A percentile compares a stretch with the other conserved stretches of the same genome.
Conservation (phyloP, 2,113 vertebrate genomes). For the Ophthalmolycus amberensis region DNA sequence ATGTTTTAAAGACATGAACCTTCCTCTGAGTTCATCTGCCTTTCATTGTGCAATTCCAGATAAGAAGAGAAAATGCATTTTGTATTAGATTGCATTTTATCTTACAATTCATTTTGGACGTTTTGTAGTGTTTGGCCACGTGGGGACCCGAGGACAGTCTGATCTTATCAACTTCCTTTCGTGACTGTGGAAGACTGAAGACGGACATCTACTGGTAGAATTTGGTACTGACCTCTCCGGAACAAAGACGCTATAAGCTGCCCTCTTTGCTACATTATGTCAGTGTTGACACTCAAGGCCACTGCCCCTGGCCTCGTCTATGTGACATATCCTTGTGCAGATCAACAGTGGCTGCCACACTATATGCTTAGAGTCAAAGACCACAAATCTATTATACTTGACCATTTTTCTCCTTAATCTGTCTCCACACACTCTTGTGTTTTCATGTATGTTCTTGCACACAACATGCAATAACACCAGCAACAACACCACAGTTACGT, state of each 20-base stretch:
- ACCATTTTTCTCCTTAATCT: background rate
- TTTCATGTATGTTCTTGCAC: background rate
- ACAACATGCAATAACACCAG: background rate
- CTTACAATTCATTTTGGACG: background rate
- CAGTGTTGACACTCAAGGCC: constrained; percentile 35
- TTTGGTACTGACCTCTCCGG: constrained; percentile 58
- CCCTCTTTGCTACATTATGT: constrained; percentile 22
- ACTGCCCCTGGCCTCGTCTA: background rate
- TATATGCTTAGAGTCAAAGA: background rate
- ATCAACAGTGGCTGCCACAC: background rate
- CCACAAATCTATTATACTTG: background rate
- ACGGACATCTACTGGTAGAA: constrained; percentile 77
- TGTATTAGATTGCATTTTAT: constrained; percentile 12
- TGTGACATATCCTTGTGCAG: background rate
- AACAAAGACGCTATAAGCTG: constrained; percentile 31
- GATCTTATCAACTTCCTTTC: constrained; percentile 21
- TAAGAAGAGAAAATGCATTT: background rate
- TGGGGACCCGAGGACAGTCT: constrained; percentile 4
- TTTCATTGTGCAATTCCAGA: background rate
- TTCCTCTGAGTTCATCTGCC: background rate
- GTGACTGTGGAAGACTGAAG: constrained; percentile 58
- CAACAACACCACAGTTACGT: background rate
- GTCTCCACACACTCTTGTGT: background rate
- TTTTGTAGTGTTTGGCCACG: constrained; percentile 22
- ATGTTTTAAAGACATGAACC: background rate